Base-by-base conservation (phyloP, 2,888 invertebrate genomes). In the Leptopilina drosophilae region DNA sequence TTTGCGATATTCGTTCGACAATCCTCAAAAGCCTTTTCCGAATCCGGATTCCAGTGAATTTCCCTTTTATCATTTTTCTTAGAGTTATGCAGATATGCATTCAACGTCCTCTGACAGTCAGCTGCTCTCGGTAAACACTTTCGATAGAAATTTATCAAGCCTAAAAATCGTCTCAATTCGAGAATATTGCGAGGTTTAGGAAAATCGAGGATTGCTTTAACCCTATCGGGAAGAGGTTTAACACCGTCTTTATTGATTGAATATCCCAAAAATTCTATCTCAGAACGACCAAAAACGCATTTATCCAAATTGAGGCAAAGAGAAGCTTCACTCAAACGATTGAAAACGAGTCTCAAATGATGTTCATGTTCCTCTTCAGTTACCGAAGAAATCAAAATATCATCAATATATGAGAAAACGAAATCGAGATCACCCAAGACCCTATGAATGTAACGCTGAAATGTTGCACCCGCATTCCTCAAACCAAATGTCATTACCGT, bases 111-210 rank as follows among this genome's bases (percentile, higher is more conserved):
- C 53, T 86, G 85, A 3, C 64, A 65, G 42, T 64, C 49, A 11
- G 84, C 82, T 3, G 85, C 84, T 14, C 82, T 65, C 62, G 73
- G 77, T n/a, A 42, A 8, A 8, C 42, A 42, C 8, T 8, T 42
- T 8, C 42, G 42, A 8, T 42, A 42, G 8, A 79, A 79, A 14
- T 79, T 76, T 5, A 78, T n/a, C 40, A 67, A 40, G 0, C 78
- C 78, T 5, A 80, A 40, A 33, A 9, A 15, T 9, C 42, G 42
- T 42, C 42, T 42, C 5, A 42, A 42, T 42, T 42, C 7, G 7
- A 42, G 8, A 42, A 42, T 42, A 42, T 42, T 42, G 8, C 42
- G 42, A 42, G 42, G 42, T 42, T 42, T 42, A 6, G 42, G 42
- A 8, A 42, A 42, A 8, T 42, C 42, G 42, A 42, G 42, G 8